These are phyloP conservation scores for Chrysocyon brachyurus DNA, from an alignment of 2,797 vertebrate genomes.

Conservation along the genomic window DNA sequence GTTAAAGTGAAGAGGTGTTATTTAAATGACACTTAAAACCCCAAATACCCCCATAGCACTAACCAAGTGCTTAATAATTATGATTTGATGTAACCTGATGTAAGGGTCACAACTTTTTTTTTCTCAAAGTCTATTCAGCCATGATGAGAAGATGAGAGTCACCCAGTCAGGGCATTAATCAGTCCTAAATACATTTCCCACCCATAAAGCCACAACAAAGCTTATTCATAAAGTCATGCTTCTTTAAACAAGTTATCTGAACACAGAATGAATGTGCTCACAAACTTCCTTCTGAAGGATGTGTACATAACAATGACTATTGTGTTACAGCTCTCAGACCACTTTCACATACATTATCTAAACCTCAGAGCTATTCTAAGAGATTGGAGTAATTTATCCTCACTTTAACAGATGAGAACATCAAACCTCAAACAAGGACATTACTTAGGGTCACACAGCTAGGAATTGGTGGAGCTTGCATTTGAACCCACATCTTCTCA, in stretches of 20 bases:
- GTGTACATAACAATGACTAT: background rate
- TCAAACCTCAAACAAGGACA: background rate
- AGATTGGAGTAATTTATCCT: background rate
- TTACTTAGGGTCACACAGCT: background rate
- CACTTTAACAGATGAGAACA: slow-evolving; percentile 40
- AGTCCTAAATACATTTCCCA: slow-evolving; percentile 33
- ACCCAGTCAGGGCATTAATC: background rate
- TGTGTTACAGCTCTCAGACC: background rate
- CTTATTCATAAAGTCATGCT: slow-evolving; percentile 21
- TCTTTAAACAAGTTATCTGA: slow-evolving; percentile 62
- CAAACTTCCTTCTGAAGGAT: slow-evolving; percentile 54
- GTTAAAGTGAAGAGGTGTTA: slow-evolving; percentile 20
- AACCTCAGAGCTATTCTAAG: slow-evolving; percentile 2
- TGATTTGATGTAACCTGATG: slow-evolving; percentile 39
- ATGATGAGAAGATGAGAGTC: slow-evolving; percentile 47
- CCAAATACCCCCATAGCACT: background rate
- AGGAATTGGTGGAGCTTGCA: background rate
- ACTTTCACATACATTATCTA: slow-evolving; percentile 17
- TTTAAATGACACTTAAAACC: background rate
- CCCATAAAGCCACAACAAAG: slow-evolving; percentile 40
- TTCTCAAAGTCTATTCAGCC: slow-evolving; percentile 1
- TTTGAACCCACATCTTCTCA: background rate
- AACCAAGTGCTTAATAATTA: slow-evolving; percentile 46
- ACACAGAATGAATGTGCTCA: slow-evolving; percentile 5
- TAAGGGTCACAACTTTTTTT: background rate